Evolutionary conservation across 2,797 vertebrate genomes (phyloP).

Genomic region (Cossypha niveicapilla): DNA sequence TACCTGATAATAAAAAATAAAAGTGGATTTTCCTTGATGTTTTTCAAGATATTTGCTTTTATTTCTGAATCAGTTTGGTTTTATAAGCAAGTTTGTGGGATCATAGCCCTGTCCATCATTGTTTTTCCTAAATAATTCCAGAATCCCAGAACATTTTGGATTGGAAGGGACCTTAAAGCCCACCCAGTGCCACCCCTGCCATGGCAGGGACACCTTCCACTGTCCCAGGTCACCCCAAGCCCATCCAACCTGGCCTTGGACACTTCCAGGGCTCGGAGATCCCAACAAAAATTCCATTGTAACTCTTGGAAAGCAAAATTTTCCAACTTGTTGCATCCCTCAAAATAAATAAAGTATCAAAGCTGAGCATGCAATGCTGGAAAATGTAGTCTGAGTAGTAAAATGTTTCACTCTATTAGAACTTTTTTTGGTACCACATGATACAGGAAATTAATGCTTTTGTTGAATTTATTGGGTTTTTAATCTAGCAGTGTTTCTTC

Average conservation of each 20-base stretch:
- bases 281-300: not conserved
- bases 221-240: accelerated
- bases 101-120: not conserved
- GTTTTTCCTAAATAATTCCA: not conserved
- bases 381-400: not conserved
- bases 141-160: not conserved
- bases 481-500: not conserved
- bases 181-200: not conserved
- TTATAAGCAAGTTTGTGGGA: not conserved
- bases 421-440: not conserved
- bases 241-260: accelerated
- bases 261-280: not conserved
- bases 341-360: not conserved
- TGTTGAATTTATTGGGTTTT: not conserved
- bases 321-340: not conserved
- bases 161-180: not conserved
- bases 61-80: not conserved
- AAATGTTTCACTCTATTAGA: not conserved
- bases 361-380: not conserved
- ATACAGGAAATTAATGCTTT: not conserved
- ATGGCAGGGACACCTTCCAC: not conserved
- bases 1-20: not conserved
- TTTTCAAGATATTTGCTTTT: not conserved
- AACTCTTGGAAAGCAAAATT: not conserved
- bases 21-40: not conserved